phyloP scores from a whole-genome alignment of 2,888 invertebrate species.

The Lycaena phlaeas region DNA sequence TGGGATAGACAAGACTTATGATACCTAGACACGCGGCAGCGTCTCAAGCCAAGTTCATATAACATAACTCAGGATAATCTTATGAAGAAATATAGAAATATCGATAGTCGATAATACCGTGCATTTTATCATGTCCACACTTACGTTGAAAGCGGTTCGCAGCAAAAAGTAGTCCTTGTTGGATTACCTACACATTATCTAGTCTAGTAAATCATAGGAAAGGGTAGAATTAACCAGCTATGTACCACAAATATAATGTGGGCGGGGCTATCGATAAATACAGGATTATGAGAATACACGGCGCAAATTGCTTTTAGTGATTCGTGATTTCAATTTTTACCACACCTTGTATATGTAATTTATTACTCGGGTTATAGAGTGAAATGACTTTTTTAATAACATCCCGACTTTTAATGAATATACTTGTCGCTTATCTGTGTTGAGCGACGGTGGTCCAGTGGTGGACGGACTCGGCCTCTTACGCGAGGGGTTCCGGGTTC shows the following conservation, averaged over 20 bases:
- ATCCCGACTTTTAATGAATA: no score
- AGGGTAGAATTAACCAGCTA: constrained; percentile 15
- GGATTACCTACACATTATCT: constrained; percentile 42
- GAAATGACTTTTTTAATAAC: constrained; percentile 1
- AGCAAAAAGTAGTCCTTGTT: constrained; percentile 44
- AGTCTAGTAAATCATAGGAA: constrained; percentile 49
- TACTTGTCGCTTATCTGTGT: no score
- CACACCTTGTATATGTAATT: constrained; percentile 6
- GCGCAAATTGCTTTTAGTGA: constrained; percentile 10
- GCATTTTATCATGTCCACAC: constrained; percentile 16
- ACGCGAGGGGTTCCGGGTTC: no score
- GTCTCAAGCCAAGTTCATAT: no score
- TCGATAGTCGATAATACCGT: constrained; percentile 10
- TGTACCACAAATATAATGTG: constrained; percentile 12
- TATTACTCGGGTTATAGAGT: neutral
- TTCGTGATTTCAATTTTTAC: constrained; percentile 9
- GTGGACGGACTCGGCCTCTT: no score
- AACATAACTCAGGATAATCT: no score
- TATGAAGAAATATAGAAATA: neutral
- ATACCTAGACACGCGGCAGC: no score
- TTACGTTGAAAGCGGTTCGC: constrained; percentile 39
- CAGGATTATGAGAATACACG: constrained; percentile 8
- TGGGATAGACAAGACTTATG: no score
- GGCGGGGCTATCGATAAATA: constrained; percentile 17
- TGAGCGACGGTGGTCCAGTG: no score